Base-by-base conservation (phyloP, 2,888 invertebrate species). In the Tipula unca region DNA sequence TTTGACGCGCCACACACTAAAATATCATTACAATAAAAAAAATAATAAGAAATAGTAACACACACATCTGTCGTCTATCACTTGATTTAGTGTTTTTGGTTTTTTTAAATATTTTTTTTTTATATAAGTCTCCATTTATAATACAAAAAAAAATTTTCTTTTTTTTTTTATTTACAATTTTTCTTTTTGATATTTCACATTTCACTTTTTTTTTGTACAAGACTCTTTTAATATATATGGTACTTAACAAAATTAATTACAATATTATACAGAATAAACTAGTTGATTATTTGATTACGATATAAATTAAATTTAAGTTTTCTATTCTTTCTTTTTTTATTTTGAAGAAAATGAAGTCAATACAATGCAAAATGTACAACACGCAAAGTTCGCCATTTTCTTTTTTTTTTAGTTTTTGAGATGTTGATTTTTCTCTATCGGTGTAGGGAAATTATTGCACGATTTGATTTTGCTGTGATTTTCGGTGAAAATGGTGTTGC, bases 331-430 rank as follows among this genome's bases (percentile, higher is more conserved):
- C 8, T 29, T 48, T 85, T 25, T 39, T 85, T 85, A 85, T 42
- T 85, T 48, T 54, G 29, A 29, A 29, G 48, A 85, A 85, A 85
- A 85, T 54, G 54, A 48, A 85, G 85, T 85, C 35, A 85, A 85
- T 85, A 85, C 86, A 86, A 86, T 86, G 87, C 85, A 87, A 87
- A 86, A 85, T 86, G 86, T 86, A 86, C 87, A 87, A 86, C 87
- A 87, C 86, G 87, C 86, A 87, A 87, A 87, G 87, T 86, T 87
- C 87, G 87, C 87, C 87, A 87, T 87, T 87, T 87, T 87, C 87
- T 87, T 86, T 85, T 85, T 39, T 39, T 85, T 85, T 87, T 87
- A 86, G 87, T 86, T 84, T 36, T 39, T 42, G 36, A 39, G 39
- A 39, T 39, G 39, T 39, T 25, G 42, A 39, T 20, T 29, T 25